Evolutionary conservation across 2,113 vertebrate genomes (phyloP).

Genomic region (Megaceryle torquata): DNA sequence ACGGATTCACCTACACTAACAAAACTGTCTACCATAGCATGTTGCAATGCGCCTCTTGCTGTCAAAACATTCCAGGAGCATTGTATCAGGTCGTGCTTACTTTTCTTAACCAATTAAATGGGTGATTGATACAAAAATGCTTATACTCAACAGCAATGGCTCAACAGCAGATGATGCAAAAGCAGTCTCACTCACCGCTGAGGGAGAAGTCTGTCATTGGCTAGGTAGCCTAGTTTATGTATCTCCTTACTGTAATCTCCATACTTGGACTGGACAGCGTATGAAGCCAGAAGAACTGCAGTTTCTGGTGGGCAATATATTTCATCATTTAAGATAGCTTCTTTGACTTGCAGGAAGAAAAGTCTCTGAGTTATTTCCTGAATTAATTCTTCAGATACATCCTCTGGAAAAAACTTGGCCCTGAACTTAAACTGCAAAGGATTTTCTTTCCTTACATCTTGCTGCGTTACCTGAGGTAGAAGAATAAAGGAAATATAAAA

Average conservation of each 20-base stretch:
- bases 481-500: slow-evolving; percentile 21
- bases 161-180: neutral
- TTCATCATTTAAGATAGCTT: slow-evolving; percentile 96
- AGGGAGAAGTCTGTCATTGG: slow-evolving; percentile 92
- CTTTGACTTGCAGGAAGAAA: slow-evolving; percentile 98
- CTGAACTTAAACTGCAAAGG: slow-evolving; percentile 96
- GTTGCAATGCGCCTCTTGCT: neutral
- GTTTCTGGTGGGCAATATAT: slow-evolving; percentile 99
- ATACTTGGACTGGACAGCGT: slow-evolving; percentile 95
- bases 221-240: slow-evolving; percentile 91
- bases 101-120: neutral
- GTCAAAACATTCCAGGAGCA: neutral
- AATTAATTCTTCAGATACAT: slow-evolving; percentile 96
- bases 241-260: slow-evolving; percentile 90
- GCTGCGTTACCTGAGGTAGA: slow-evolving; percentile 86
- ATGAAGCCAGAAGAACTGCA: slow-evolving; percentile 93
- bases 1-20: neutral
- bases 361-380: slow-evolving; percentile 98
- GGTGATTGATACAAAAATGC: neutral
- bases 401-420: slow-evolving; percentile 97
- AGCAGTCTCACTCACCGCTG: slow-evolving; percentile 83
- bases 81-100: neutral
- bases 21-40: neutral
- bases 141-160: neutral
- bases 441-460: slow-evolving; percentile 97